Evolutionary conservation across 2,888 invertebrate genomes (phyloP).

Genomic region (Pristionchus fissidentatus): DNA sequence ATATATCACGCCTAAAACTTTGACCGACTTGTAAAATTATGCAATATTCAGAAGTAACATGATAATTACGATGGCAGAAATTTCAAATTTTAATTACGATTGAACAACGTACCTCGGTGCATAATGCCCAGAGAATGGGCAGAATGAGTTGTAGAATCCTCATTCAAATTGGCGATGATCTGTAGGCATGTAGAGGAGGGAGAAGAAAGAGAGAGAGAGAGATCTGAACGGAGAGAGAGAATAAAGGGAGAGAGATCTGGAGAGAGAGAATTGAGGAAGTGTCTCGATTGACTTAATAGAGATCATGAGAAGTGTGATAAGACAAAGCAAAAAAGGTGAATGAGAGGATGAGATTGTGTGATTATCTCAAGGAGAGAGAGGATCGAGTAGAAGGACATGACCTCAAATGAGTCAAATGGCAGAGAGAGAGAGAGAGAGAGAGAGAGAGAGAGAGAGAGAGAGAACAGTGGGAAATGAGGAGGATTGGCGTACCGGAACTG

Average conservation of each 20-base stretch:
- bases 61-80: no score
- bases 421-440: background rate
- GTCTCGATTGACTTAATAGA: no score
- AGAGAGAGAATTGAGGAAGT: background rate
- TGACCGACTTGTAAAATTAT: no score
- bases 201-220: background rate
- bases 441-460: background rate
- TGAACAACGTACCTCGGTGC: background rate
- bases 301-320: background rate
- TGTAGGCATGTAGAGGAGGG: background rate
- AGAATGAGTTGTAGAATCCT: conserved; percentile 30
- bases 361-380: conserved; percentile 42
- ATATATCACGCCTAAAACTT: no score
- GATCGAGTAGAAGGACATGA: conserved; percentile 36
- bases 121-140: conserved; percentile 4
- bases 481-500: conserved; percentile 10
- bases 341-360: background rate
- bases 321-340: background rate
- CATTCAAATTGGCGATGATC: conserved; percentile 27
- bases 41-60: no score
- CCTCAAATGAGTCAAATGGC: conserved; percentile 39
- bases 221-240: background rate
- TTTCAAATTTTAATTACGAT: no score
- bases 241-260: conserved; percentile 1
- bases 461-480: background rate